A percentile compares a stretch with the other conserved stretches of the same genome.
Conservation (phyloP, 2,113 vertebrate species). For the Eira barbara region DNA sequence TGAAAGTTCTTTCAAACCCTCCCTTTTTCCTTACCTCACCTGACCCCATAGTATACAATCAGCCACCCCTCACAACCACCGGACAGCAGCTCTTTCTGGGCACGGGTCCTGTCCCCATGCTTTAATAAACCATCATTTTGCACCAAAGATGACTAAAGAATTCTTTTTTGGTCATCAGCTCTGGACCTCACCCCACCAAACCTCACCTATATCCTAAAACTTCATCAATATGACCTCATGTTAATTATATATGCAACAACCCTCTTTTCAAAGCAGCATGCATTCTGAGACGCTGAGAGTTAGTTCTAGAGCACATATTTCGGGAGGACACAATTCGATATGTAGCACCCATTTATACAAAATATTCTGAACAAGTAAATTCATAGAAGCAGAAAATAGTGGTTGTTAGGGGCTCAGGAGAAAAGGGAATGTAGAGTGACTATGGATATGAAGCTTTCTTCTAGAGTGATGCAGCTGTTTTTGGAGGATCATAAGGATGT, state of each 20-base stretch:
- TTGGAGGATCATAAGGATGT: background rate
- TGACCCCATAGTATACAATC: too few relatives aligned
- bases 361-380: background rate
- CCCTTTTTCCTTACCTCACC: too few relatives aligned
- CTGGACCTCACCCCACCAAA: too few relatives aligned
- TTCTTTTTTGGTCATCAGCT: too few relatives aligned
- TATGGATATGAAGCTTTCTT: background rate
- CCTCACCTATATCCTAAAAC: too few relatives aligned
- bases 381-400: background rate
- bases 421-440: background rate
- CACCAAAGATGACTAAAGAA: too few relatives aligned
- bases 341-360: background rate
- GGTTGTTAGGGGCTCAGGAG: fast-evolving
- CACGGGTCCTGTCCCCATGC: too few relatives aligned
- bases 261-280: background rate
- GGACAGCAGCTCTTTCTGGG: too few relatives aligned
- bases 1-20: too few relatives aligned
- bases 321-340: background rate
- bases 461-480: background rate
- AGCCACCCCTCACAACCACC: too few relatives aligned
- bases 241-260: background rate
- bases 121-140: too few relatives aligned
- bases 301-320: background rate
- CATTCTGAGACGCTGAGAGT: background rate
- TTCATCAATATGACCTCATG: background rate